Evolutionary conservation across 2,113 vertebrate species (phyloP), one percentile per base, ranked within the genome.

Genomic region (Tachysurus vachellii): DNA sequence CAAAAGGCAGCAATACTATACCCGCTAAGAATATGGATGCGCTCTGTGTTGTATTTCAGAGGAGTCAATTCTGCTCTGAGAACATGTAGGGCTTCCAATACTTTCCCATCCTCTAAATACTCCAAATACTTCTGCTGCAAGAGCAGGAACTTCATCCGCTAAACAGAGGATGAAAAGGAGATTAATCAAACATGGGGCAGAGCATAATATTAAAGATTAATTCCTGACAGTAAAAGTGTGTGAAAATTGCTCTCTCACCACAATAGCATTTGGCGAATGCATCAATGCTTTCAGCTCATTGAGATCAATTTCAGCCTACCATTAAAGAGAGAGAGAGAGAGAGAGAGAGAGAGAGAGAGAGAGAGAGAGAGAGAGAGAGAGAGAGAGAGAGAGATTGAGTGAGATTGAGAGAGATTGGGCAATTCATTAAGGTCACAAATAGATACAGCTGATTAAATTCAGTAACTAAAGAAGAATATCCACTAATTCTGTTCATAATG

Each of bases 91-190:
- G 98, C 98, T 93, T 99, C 98, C 93, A 99, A 94, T 89, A 99
- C 96, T 92, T 99, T 99, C 86, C 97, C 97, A 66, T 99, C 98
- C 94, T 99, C 98, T 93, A 99, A 95, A 92, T 97, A 98, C 89
- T 99, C 98, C 94, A 99, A 95, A 93, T 99, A 99, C 93, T 99
- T 99, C 95, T 99, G 98, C 95, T 99, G 98, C 93, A 99, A 95
- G 94, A 99, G 95, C 90, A 99, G 94, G 94, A 99, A 99, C 96
- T 98, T 99, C 98, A 99, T 99, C 92, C 96, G 96, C 98, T 99
- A 93, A 90, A 93, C 88, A 95, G 83, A 56, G 68, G 23, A 9
- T 53, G 66, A 42, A 86, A 62, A 44, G 50, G 23, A 44, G 1
- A 84, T 62, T 19, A 61, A 83, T n/a, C 77, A 62, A 53, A 31